Conservation (phyloP, 2,113 vertebrate genomes). For the Sorex araneus region DNA sequence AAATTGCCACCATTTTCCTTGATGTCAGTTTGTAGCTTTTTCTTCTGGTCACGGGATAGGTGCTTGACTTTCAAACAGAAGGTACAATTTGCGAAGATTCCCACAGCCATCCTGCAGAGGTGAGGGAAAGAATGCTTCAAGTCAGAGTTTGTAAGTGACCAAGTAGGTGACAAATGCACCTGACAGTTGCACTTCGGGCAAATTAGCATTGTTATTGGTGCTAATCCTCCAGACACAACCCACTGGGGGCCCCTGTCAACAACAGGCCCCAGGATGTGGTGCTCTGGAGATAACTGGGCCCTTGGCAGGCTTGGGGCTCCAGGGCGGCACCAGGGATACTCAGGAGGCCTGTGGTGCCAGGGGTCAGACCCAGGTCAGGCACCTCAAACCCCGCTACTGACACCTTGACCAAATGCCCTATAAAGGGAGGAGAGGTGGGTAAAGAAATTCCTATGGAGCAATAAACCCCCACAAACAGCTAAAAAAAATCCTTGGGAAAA, state of each 20-base stretch:
- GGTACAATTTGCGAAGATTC: slow-evolving; percentile 88
- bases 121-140: slow-evolving; percentile 41
- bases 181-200: background rate
- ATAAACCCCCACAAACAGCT: too few species aligned
- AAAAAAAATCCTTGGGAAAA: too few species aligned
- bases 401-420: background rate
- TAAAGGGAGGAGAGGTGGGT: too few species aligned
- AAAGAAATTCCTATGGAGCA: too few species aligned
- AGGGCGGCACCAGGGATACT: too few species aligned
- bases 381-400: background rate
- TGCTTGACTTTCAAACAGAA: slow-evolving; percentile 90
- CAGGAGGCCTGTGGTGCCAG: background rate
- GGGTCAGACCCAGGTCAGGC: background rate
- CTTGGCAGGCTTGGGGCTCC: too few species aligned
- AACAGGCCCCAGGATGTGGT: too few species aligned
- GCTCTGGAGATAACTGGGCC: too few species aligned
- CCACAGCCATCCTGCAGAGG: slow-evolving; percentile 83
- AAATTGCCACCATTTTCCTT: slow-evolving; percentile 89
- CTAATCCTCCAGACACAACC: too few species aligned
- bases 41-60: slow-evolving; percentile 88
- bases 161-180: background rate
- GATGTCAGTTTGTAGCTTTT: slow-evolving; percentile 86
- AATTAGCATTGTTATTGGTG: background rate
- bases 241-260: too few species aligned
- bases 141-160: background rate